Conservation (phyloP, 2,888 invertebrate genomes). For the Apomyelois bistriatella region DNA sequence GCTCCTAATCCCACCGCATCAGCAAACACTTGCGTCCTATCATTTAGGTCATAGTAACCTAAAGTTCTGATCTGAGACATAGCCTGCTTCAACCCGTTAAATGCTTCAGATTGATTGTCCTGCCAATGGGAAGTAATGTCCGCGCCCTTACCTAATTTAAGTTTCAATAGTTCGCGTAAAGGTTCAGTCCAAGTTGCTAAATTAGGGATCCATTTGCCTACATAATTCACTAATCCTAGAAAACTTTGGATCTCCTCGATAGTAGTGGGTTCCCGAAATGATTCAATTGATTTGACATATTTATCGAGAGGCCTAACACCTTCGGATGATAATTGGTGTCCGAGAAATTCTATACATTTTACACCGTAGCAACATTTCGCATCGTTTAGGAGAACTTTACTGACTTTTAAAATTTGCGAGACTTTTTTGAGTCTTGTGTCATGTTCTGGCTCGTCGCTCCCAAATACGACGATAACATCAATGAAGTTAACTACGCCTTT, state of each 20-base stretch:
- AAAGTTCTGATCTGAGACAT: conserved; percentile 9
- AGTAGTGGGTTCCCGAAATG: conserved; percentile 21
- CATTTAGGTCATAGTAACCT: conserved; percentile 21
- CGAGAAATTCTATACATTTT: conserved; percentile 18
- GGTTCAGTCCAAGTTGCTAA: conserved; percentile 26
- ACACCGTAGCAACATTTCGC: conserved; percentile 20
- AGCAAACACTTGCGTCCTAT: conserved; percentile 21
- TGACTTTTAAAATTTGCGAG: conserved; percentile 17
- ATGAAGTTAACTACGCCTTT: conserved; percentile 26
- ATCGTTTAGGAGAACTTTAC: conserved; percentile 24
- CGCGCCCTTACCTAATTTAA: conserved; percentile 13
- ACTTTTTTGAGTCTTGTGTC: conserved; percentile 20
- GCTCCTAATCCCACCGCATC: conserved; percentile 25
- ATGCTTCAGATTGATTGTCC: conserved; percentile 13
- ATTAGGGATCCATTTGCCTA: conserved; percentile 28
- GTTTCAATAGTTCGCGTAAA: conserved; percentile 16
- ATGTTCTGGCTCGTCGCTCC: conserved; percentile 11
- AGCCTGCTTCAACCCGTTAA: not conserved
- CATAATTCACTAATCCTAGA: conserved; percentile 28
- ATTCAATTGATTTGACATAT: conserved; percentile 20
- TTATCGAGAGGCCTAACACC: conserved; percentile 28
- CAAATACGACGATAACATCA: conserved; percentile 28
- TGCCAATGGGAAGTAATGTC: conserved; percentile 19
- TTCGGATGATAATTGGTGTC: conserved; percentile 21
- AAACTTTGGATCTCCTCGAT: conserved; percentile 32